A percentile compares a stretch with the other conserved stretches of the same genome.
Conservation (phyloP, 2,797 vertebrate genomes). For the Spatula clypeata region DNA sequence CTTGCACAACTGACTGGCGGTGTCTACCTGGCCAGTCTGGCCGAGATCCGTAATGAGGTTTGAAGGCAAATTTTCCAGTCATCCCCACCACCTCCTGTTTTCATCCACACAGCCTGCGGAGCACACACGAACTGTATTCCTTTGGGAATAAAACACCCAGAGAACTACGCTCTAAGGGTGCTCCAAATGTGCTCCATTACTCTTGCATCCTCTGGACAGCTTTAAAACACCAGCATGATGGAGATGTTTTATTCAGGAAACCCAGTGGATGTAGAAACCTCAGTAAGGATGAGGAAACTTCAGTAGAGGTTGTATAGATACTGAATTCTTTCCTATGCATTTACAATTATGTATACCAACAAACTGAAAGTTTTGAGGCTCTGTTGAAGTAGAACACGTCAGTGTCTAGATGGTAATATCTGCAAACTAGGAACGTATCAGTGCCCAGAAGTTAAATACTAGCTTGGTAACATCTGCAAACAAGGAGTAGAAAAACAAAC, state of each 20-base stretch:
- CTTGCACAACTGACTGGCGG: background rate
- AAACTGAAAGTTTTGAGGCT: background rate
- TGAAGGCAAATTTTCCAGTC: slow-evolving; percentile 11
- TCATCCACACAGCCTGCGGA: background rate
- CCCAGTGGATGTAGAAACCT: background rate
- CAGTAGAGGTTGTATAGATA: background rate
- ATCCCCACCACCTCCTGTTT: background rate
- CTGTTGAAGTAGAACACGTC: background rate
- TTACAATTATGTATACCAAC: background rate
- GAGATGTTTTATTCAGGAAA: background rate
- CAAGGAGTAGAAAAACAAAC: fast-evolving
- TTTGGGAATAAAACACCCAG: background rate
- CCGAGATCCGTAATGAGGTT: background rate
- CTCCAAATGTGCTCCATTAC: background rate
- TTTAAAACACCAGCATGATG: background rate
- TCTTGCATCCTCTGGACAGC: background rate
- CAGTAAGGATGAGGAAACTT: background rate
- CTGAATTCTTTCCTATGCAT: background rate
- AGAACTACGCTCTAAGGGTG: background rate
- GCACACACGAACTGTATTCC: fast-evolving
- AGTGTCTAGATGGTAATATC: background rate
- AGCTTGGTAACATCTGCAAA: background rate
- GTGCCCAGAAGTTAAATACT: background rate
- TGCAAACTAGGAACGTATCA: background rate
- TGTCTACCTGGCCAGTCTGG: background rate